Evolutionary conservation across 2,113 vertebrate genomes (phyloP), one percentile per base, ranked within the genome.

Genomic region (Menura novaehollandiae): DNA sequence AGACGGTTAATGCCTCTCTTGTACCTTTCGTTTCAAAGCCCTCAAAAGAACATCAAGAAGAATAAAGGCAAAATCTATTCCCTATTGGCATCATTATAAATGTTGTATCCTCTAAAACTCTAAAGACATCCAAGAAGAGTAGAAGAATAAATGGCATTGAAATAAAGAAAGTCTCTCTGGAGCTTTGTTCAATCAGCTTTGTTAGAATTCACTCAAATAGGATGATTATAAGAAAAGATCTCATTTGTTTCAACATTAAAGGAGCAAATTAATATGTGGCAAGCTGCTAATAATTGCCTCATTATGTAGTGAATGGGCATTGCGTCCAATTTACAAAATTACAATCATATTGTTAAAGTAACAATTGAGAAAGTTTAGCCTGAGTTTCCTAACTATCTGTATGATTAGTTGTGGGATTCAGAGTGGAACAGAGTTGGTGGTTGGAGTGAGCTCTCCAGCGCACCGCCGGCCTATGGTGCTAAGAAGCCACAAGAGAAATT

Each of bases 171-270:
- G 77, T 46, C 62, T 97, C 98, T 97, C 97, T 89, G 71, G 97
- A 97, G 97, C 86, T 94, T 95, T 97, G 87, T 91, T 97, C 97
- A 97, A n/a, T 90, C 71, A 46, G 85, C 96, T 98, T 98, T 97
- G 96, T 97, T 97, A 97, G 95, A 88, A 97, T 96, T 95, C 96
- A 94, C 93, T 97, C 95, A 98, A 97, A 98, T 96, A 96, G 93
- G 96, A 95, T 97, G 98, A 98, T 97, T 97, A 98, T 97, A 98
- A 97, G 94, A 97, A 96, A 97, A 97, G 92, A 97, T 97, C 96
- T 97, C 95, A 97, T 97, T 98, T 97, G 95, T 97, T 97, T 97
- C 94, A 91, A 97, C 96, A 96, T 98, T 98, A 98, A 97, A 98
- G 94, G 90, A 95, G 88, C 95, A 97, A 98, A 98, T 98, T 98